Base-by-base conservation (phyloP, 2,113 vertebrate species). In the Morone saxatilis region DNA sequence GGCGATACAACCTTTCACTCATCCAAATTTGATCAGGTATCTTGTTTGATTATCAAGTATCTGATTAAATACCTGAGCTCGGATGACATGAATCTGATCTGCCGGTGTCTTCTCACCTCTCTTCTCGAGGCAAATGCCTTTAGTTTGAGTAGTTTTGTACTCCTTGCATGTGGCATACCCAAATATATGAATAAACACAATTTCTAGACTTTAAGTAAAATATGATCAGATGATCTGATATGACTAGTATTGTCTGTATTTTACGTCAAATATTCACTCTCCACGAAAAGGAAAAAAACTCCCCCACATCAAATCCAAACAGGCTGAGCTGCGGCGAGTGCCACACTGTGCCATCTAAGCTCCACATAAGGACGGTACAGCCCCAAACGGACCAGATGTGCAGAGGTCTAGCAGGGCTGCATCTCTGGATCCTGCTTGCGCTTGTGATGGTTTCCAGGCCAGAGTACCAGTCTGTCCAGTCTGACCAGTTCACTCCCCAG, bases 391-490 rank as follows among this genome's bases (percentile, higher is more conserved):
- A 7, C 10, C 16, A 6, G 36, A 45, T 71, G 43, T n/a, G 5
- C 20, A 20, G 19, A 20, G 13, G 0, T 31, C 78, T 90, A 96
- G 71, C 88, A 88, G 8, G 85, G 86, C 75, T 95, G 93, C 71
- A 97, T 86, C 43, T 97, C 95, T 5, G 69, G 80, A 45, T 94
- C 95, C 38, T 53, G 88, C 86, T 94, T 97, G 60, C 75, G 92
- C 84, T 95, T 97, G 13, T 53, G 25, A 68, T 88, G 80, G 43
- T 91, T 91, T 3, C 76, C 69, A 10, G 83, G 85, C 79, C 88
- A 88, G 17, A 86, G 84, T 20, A 95, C 86, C 80, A 95, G 73
- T 65, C 90, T 94, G 93, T 97, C 97, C 92, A 96, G 92, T 62
- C 88, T 79, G 41, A 93, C 73, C 86, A 97, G 79, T 45, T 93